These are phyloP conservation scores for Mobula birostris DNA, from an alignment of 2,113 vertebrate species.

Conservation along the genomic window DNA sequence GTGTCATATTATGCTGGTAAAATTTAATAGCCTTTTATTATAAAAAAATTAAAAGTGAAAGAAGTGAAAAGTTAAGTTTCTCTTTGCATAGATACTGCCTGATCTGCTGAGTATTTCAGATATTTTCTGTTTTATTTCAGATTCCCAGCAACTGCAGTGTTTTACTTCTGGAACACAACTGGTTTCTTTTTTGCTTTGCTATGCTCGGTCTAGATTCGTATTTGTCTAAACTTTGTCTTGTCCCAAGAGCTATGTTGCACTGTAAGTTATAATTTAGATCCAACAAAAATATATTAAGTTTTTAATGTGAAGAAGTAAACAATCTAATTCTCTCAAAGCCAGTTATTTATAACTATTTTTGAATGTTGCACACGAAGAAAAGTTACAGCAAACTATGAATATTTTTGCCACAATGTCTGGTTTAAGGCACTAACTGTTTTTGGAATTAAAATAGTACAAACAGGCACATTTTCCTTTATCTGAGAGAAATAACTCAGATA, in stretches of 20 bases:
- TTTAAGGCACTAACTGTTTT: not conserved
- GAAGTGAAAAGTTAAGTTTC: too few species aligned
- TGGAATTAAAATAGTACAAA: not conserved
- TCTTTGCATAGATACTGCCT: too few species aligned
- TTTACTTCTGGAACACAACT: not conserved
- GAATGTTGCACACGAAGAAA: not conserved
- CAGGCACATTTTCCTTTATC: not conserved
- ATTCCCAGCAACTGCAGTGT: too few species aligned
- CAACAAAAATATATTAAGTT: constrained; percentile 13
- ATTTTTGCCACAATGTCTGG: not conserved
- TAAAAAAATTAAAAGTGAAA: too few species aligned
- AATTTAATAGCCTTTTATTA: not conserved
- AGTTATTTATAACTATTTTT: constrained; percentile 19
- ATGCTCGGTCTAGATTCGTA: not conserved
- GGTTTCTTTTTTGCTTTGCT: not conserved
- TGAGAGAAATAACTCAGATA: not conserved
- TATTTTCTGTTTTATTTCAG: too few species aligned
- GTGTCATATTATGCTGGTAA: not conserved
- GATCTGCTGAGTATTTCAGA: too few species aligned
- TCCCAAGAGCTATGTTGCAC: not conserved
- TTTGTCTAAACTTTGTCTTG: constrained; percentile 3
- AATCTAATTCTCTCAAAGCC: constrained; percentile 12
- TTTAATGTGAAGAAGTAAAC: constrained; percentile 16
- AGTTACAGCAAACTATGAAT: not conserved
- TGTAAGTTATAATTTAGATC: constrained; percentile 22